Conservation (phyloP, 2,888 invertebrate genomes). For the Patella caerulea region DNA sequence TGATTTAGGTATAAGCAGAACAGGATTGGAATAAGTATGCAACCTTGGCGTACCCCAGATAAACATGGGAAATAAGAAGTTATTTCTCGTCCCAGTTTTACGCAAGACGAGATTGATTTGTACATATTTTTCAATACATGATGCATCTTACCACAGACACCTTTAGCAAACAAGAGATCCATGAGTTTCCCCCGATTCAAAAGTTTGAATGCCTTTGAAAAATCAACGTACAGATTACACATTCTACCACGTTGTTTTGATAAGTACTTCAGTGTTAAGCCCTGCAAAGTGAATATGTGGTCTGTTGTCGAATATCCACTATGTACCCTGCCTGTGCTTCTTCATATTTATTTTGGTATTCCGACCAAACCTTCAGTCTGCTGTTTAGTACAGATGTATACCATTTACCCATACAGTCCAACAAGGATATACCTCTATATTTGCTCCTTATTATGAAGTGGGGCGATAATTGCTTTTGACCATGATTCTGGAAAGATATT, state of each 20-base stretch:
- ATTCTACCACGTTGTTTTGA: too few relatives aligned
- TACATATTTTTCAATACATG: neutral
- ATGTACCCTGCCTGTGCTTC: neutral
- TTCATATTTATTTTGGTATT: neutral
- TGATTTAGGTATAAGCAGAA: neutral
- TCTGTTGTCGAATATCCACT: neutral
- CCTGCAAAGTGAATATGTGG: neutral
- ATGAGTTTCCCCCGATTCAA: too few relatives aligned
- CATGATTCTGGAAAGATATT: neutral
- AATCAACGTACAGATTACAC: too few relatives aligned
- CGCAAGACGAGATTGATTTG: neutral
- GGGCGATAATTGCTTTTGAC: neutral
- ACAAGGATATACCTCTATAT: slow-evolving; percentile 2
- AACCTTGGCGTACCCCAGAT: neutral
- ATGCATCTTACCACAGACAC: neutral
- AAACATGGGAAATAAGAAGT: neutral
- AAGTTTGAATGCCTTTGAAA: too few relatives aligned
- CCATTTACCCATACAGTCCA: neutral
- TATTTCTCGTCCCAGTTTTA: too few relatives aligned
- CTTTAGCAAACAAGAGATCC: neutral
- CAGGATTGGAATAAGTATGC: neutral
- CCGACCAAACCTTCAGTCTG: neutral
- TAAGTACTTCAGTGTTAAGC: too few relatives aligned
- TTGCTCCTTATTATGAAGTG: neutral
- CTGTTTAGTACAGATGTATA: neutral